Percentiles rank a stretch among this genome's conserved stretches.
These are phyloP conservation scores for Todiramphus saurophagus DNA, from an alignment of 2,113 vertebrate genomes.

Conservation along the genomic window DNA sequence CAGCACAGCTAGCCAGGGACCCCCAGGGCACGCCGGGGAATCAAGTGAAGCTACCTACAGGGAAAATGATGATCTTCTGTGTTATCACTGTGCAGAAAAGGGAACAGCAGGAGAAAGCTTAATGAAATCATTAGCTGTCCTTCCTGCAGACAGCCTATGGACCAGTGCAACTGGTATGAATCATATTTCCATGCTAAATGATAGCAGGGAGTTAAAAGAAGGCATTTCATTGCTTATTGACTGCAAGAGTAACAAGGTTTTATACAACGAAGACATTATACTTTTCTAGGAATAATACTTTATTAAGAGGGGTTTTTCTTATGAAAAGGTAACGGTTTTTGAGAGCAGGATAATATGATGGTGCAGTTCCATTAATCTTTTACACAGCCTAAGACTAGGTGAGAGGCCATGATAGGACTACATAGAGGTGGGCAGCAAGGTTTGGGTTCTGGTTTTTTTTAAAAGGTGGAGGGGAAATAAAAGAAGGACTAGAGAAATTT, in stretches of 20 bases:
- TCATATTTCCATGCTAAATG: neutral
- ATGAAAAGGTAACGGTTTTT: neutral
- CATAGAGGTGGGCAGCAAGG: neutral
- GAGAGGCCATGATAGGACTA: neutral
- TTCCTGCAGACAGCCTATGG: neutral
- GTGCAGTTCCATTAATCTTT: neutral
- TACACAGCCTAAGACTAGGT: neutral
- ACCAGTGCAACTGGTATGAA: neutral
- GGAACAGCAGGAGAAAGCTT: neutral
- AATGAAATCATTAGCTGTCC: neutral
- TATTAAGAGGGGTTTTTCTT: neutral
- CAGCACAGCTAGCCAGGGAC: neutral
- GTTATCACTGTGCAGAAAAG: neutral
- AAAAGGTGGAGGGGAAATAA: neutral
- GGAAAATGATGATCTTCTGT: neutral
- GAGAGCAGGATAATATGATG: neutral
- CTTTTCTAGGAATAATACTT: neutral
- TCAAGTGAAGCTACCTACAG: neutral
- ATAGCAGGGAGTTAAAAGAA: neutral
- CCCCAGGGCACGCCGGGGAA: neutral
- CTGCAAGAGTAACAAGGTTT: neutral
- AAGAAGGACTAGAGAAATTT: neutral
- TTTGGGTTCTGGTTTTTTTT: neutral
- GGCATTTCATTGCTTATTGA: neutral
- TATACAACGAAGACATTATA: neutral